Base-by-base conservation (phyloP, 2,797 vertebrate species). In the Parambassis ranga region DNA sequence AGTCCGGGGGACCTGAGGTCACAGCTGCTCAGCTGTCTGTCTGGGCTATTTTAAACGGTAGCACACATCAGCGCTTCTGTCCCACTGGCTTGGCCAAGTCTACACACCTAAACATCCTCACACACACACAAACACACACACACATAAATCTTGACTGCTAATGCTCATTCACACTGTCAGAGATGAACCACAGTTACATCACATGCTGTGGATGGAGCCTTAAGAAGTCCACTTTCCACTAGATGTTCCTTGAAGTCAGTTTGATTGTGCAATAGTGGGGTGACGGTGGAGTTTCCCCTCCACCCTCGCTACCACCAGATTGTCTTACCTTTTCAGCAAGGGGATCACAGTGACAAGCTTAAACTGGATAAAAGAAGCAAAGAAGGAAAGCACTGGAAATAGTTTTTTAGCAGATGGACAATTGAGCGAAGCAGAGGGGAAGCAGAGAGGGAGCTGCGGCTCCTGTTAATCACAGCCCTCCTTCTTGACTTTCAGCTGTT, bases 11-110 rank as follows among this genome's bases (percentile, higher is more conserved):
- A 87, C 75, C 75, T 83, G 71, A 89, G 90, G 86, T 87, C 89
- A 89, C 81, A 90, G 87, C 87, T 86, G 88, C 89, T 89, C 84
- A 85, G 85, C 87, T 91, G 85, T 87, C 86, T 83, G 89, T 87
- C 87, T 87, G 85, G 80, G 75, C 85, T 91, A 89, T 90, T 90
- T 91, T 82, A 82, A 87, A 86, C 56, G 18, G 77, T 42, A 79
- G 82, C 82, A 80, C 77, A 87, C 83, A 86, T 90, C 87, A 87
- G 88, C 84, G 48, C 84, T 90, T 87, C 85, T 87, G 85, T 82
- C 58, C 74, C 61, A 71, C 56, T 67, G 47, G 60, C 71, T 72
- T 46, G 48, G 68, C 79, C 65, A 49, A 71, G 61, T 74, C n/a
- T n/a, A 71, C 44, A 60, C 71, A 71, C 52, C 57, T 71, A 69